Evolutionary conservation across 1,140 invertebrate genomes (phyloP), one percentile per base, ranked within the genome.

Genomic region (Helicoverpa armigera): DNA sequence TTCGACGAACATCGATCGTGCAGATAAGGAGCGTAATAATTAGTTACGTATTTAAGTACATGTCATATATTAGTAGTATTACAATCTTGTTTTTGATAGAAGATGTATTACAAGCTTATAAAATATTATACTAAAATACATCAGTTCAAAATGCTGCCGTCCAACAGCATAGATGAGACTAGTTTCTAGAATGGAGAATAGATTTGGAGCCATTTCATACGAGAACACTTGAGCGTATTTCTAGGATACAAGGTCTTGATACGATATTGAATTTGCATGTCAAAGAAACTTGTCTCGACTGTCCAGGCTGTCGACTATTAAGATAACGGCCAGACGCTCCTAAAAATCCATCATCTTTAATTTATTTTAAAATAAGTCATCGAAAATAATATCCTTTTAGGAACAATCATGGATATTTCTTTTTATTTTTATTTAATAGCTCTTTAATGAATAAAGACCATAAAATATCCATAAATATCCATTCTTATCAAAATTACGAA

Each of bases 1-100:
- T 83, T 83, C 83, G 75, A 83, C 82, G 85, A 86, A 85, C 85
- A 86, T 85, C 61, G 83, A 87, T 89, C 76, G 80, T 13, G 14
- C 23, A 86, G 85, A 89, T 89, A 87, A 87, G 74, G 58, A 29
- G 23, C 29, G 50, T 84, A 77, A 79, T 86, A 85, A 80, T 67
- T 53, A 80, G 79, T 77, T 63, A 77, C 82, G 63, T 83, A 82
- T 85, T 85, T 85, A 83, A 82, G 80, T 82, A 80, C 84, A 61
- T 82, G 84, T 84, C 82, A 83, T 81, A 81, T 83, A 69, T 69
- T 69, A 50, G 35, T 50, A 12, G 79, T 83, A 82, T 79, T 75
- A 54, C 75, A 80, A 80, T 79, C 78, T 85, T 77, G 51, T 54
- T 70, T 70, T 79, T 70, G 63, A 79, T 70, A 65, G n/a, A 14